These are phyloP conservation scores for Eulemur macaco DNA, from an alignment of 2,113 vertebrate species.

Conservation along the genomic window DNA sequence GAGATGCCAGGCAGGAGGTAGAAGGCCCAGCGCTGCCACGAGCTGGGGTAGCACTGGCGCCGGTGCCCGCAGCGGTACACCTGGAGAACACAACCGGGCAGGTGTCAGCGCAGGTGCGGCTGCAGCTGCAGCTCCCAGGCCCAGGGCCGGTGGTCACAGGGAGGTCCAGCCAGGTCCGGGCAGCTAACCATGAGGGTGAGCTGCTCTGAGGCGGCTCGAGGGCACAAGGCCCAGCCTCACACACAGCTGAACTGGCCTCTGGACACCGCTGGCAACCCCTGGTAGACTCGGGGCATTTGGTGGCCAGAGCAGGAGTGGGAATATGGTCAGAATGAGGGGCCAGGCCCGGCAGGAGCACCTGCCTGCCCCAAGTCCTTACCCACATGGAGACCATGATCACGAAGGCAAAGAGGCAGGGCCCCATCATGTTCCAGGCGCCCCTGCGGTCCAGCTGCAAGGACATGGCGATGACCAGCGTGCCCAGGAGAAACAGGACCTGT, in stretches of 20 bases:
- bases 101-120: neutral
- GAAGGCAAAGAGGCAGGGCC: constrained; percentile 93
- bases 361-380: constrained; percentile 85
- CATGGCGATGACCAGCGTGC: constrained; percentile 94
- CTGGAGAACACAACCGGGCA: constrained; percentile 74
- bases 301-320: neutral
- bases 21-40: constrained; percentile 94
- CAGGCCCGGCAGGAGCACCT: neutral
- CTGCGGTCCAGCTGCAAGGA: constrained; percentile 95
- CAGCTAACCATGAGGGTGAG: neutral
- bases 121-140: neutral
- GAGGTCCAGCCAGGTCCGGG: neutral
- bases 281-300: neutral
- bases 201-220: neutral
- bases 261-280: neutral
- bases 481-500: constrained; percentile 92
- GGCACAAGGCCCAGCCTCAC: neutral
- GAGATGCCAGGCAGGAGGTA: constrained; percentile 91
- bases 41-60: constrained; percentile 92
- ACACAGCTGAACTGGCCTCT: neutral
- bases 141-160: neutral
- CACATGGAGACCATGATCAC: constrained; percentile 90
- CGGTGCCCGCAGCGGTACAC: constrained; percentile 88
- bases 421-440: constrained; percentile 96
- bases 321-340: neutral